Percentiles rank a stretch among this genome's conserved stretches.
Conservation (phyloP, 2,797 vertebrate genomes). For the Pitangus sulphuratus region DNA sequence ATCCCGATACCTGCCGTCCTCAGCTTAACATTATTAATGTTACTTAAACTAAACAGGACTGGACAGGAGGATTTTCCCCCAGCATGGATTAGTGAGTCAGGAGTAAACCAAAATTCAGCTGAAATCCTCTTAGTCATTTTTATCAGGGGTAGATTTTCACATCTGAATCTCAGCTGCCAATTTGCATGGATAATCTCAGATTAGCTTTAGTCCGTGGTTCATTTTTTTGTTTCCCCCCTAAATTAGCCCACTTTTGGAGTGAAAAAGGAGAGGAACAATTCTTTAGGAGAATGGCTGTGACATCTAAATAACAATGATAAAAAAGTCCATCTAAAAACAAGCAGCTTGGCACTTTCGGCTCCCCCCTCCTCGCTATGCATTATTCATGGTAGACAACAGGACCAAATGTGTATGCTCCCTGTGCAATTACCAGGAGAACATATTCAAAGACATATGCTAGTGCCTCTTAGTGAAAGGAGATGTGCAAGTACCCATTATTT, state of each 20-base stretch:
- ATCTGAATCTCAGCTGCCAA: slow-evolving; percentile 47
- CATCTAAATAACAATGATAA: slow-evolving; percentile 59
- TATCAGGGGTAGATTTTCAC: slow-evolving; percentile 14
- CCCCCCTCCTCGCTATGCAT: slow-evolving; percentile 30
- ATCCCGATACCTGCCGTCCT: neutral
- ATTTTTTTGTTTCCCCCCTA: neutral
- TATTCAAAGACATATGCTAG: slow-evolving; percentile 72
- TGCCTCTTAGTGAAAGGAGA: slow-evolving; percentile 69
- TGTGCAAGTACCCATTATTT: slow-evolving; percentile 67
- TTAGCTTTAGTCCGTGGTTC: neutral
- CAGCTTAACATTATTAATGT: neutral
- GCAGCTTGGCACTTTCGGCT: slow-evolving; percentile 16
- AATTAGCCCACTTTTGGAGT: slow-evolving; percentile 9
- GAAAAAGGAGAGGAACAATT: neutral
- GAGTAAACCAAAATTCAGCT: slow-evolving; percentile 10
- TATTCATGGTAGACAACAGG: slow-evolving; percentile 67
- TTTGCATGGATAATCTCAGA: slow-evolving; percentile 55
- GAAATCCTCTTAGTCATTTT: slow-evolving; percentile 52
- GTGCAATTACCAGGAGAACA: slow-evolving; percentile 70
- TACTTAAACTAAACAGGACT: neutral
- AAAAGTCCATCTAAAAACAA: slow-evolving; percentile 50
- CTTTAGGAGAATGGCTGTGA: neutral
- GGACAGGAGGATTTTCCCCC: neutral
- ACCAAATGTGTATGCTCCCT: slow-evolving; percentile 57
- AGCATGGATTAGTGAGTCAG: neutral